Percentiles rank a stretch among this genome's conserved stretches.
These are phyloP conservation scores for Phalacrocorax pelagicus DNA, from an alignment of 2,113 vertebrate genomes.

Conservation along the genomic window DNA sequence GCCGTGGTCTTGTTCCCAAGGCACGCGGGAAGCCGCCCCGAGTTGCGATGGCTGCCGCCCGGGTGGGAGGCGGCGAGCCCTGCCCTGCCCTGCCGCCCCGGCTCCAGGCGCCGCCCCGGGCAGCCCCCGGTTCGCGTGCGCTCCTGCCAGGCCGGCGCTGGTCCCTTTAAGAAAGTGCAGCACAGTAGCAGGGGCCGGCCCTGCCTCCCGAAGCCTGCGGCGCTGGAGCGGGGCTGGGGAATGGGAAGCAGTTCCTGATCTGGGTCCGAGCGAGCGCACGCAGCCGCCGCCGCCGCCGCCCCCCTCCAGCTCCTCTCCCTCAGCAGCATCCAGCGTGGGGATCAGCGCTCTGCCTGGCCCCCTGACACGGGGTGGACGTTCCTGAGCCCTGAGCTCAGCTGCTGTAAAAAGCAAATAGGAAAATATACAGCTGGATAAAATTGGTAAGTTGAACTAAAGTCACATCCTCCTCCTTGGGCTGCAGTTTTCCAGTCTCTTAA, in stretches of 20 bases:
- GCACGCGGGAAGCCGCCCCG: accelerated
- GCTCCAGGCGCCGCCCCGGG: not conserved
- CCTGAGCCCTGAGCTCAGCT: conserved; percentile 65
- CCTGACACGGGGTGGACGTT: conserved; percentile 20
- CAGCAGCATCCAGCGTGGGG: conserved; percentile 10
- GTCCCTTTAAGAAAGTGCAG: conserved; percentile 72
- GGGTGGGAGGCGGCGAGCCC: not conserved
- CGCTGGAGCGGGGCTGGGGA: not conserved
- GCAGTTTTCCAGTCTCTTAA: not conserved
- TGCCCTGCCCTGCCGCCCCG: not conserved
- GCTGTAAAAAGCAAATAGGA: conserved; percentile 52
- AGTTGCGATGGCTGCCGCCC: not conserved
- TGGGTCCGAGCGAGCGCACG: not conserved
- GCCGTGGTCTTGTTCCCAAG: accelerated
- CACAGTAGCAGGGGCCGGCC: conserved; percentile 27
- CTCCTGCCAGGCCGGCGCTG: not conserved
- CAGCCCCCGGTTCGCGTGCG: not conserved
- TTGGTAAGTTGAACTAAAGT: conserved; percentile 55
- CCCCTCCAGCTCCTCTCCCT: not conserved
- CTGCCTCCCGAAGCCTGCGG: conserved; percentile 35
- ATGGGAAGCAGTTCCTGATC: conserved; percentile 37
- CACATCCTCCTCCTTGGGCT: not conserved
- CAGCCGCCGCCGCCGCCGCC: not conserved
- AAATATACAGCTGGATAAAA: conserved; percentile 46
- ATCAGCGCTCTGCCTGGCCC: not conserved